Evolutionary conservation across 1,140 invertebrate genomes (phyloP).

Genomic region (Pogonus chalceus): DNA sequence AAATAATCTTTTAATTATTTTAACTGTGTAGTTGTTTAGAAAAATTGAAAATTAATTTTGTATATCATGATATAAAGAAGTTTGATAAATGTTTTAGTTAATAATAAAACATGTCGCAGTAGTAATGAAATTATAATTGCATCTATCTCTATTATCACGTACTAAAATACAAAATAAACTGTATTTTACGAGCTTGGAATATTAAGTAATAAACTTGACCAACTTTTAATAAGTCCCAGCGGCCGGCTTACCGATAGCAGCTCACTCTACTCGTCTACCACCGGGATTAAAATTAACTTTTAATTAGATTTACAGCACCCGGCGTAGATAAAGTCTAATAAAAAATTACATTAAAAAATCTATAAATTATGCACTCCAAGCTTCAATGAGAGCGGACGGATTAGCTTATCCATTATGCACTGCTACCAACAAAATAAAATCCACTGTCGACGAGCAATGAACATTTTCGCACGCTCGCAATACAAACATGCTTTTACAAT

Average conservation of each 20-base stretch:
- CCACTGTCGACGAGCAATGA: too few species aligned
- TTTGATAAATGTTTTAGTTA: too few species aligned
- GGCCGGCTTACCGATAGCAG: not conserved
- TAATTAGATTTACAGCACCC: not conserved
- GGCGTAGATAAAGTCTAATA: not conserved
- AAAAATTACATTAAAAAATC: not conserved
- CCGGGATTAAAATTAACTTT: not conserved
- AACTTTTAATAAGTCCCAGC: not conserved
- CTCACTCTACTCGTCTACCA: not conserved
- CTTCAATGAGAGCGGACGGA: not conserved
- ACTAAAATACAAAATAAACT: not conserved
- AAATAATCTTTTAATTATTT: too few species aligned
- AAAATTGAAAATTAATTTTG: too few species aligned
- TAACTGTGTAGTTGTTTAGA: too few species aligned
- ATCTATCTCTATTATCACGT: not conserved
- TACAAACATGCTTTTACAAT: too few species aligned
- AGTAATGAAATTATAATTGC: not conserved
- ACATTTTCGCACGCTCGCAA: too few species aligned
- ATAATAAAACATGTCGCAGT: not conserved
- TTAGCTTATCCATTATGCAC: not conserved
- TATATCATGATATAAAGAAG: too few species aligned
- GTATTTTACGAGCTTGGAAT: not conserved
- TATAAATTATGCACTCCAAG: not conserved
- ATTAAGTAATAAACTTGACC: not conserved
- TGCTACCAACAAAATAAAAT: not conserved